These are phyloP conservation scores for Orthosia gothica DNA, from an alignment of 2,888 invertebrate genomes.

Conservation along the genomic window DNA sequence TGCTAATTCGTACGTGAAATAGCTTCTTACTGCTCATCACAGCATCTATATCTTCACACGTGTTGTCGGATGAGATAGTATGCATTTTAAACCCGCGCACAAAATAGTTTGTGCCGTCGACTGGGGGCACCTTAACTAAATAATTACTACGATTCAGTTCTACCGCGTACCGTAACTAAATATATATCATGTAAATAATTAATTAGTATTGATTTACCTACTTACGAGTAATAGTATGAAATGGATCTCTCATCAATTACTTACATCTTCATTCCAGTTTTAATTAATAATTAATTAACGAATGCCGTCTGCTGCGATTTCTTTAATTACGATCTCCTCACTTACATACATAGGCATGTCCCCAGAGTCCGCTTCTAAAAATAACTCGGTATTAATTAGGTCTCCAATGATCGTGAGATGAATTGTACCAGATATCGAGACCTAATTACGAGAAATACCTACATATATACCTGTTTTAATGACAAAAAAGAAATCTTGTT, in stretches of 20 bases:
- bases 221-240: neutral
- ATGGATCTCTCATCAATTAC: conserved; percentile 19
- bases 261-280: conserved; percentile 13
- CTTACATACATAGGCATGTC: conserved; percentile 20
- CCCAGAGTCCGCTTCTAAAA: conserved; percentile 52
- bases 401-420: conserved; percentile 70
- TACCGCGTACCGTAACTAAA: too few relatives aligned
- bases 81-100: too few relatives aligned
- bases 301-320: conserved; percentile 4
- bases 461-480: conserved; percentile 66
- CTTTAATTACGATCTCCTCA: conserved; percentile 8
- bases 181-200: neutral
- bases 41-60: too few relatives aligned
- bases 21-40: too few relatives aligned
- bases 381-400: conserved; percentile 68
- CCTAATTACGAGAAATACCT: conserved; percentile 64
- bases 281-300: conserved; percentile 6
- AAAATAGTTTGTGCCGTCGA: too few relatives aligned
- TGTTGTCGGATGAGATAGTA: too few relatives aligned
- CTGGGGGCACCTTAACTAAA: too few relatives aligned
- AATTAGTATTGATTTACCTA: neutral
- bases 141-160: neutral
- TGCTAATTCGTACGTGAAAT: too few relatives aligned
- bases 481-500: conserved; percentile 48
- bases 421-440: conserved; percentile 61